Evolutionary conservation across 1,140 invertebrate species (phyloP).

Genomic region (Panulirus ornatus): DNA sequence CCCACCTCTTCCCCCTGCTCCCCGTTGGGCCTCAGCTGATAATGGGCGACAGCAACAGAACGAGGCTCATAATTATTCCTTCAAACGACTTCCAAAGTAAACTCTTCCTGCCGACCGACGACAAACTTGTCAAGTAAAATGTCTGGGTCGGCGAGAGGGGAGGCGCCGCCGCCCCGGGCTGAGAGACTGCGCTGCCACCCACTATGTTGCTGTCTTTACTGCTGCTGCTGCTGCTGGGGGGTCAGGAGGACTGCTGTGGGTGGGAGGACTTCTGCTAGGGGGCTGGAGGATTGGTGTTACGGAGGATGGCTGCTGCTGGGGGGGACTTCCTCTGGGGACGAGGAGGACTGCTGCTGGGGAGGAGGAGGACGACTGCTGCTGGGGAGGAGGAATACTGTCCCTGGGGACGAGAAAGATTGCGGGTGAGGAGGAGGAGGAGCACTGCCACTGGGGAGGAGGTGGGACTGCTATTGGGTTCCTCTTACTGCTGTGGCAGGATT

Average conservation of each 20-base stretch:
- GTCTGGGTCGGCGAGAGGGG: not conserved
- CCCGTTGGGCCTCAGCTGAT: constrained; percentile 10
- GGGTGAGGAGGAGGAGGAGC: too few relatives aligned
- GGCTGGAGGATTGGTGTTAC: not conserved
- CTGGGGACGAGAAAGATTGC: too few relatives aligned
- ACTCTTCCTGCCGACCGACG: constrained; percentile 3
- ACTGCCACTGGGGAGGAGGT: too few relatives aligned
- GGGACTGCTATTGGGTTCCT: too few relatives aligned
- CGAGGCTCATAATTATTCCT: constrained; percentile 37
- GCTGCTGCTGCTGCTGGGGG: not conserved
- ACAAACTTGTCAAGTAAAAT: constrained; percentile 22
- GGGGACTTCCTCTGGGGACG: not conserved
- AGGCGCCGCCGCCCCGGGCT: not conserved
- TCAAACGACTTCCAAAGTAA: constrained; percentile 44
- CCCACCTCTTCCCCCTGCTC: not conserved
- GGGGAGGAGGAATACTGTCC: too few relatives aligned
- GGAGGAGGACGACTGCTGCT: not conserved
- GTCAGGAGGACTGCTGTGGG: not conserved
- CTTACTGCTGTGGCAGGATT: too few relatives aligned
- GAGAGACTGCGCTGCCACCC: not conserved
- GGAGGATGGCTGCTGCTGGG: not conserved
- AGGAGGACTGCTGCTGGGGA: not conserved
- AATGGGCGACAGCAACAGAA: constrained; percentile 26
- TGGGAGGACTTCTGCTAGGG: not conserved
- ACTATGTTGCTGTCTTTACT: too few relatives aligned